Evolutionary conservation across 1,140 invertebrate species (phyloP), one percentile per base, ranked within the genome.

Genomic region (Heliconius eleuchia): DNA sequence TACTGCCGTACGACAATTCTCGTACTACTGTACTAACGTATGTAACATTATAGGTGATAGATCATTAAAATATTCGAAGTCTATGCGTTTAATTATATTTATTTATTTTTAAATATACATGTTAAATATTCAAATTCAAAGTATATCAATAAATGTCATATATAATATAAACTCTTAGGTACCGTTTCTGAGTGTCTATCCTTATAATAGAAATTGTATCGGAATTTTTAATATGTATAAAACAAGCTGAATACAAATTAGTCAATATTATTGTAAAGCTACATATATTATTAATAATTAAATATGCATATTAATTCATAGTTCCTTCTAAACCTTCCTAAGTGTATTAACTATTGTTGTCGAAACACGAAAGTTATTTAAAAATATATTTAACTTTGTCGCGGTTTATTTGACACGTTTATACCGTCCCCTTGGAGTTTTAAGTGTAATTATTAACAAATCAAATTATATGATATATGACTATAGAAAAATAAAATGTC

Each of bases 401-500:
- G 76, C 85, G 82, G 87, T 90, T 91, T 81, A 83, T 87, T 91
- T 91, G 74, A 88, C 82, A 87, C 81, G 86, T 87, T 83, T 87
- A 83, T 88, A 88, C 90, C 90, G 90, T 92, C 90, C 90, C 90
- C 90, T 88, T 86, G 83, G 86, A 91, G 85, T 90, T 89, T 88
- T 91, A 89, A 89, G 84, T 85, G 84, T 78, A 81, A 76, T 60
- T 46, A 46, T 46, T 77, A 16, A 77, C 39, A 79, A 79, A 75
- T 37, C 42, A 75, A 72, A 72, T 75, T 71, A 76, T 71, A 77
- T 77, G 55, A 80, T 27, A 79, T 50, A 76, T 72, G 16, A 71
- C 42, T 79, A 70, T 74, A 27, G 55, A 78, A 30, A 66, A 27
- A 73, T 79, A 50, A 79, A 72, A 75, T 13, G n/a, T 79, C n/a